Base-by-base conservation (phyloP, 37 sponge, comb jelly and placozoan genomes). In the Diacarnus erythraeanus region DNA sequence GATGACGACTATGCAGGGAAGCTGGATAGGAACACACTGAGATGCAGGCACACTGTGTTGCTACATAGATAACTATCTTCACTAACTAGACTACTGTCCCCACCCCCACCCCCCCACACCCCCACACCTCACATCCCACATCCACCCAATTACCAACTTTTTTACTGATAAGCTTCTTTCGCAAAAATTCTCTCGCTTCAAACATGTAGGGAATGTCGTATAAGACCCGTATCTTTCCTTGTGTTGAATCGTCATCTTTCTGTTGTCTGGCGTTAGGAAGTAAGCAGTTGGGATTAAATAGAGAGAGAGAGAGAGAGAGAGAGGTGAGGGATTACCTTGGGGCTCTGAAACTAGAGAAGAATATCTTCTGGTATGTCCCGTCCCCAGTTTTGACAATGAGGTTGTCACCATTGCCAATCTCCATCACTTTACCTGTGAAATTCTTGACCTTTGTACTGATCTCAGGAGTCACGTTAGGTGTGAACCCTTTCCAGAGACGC, bases 121-220 rank as follows among this genome's bases (percentile, higher is more conserved):
- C 6, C 6, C 18, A 10, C 60, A 4, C 6, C 60, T 59, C 60
- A 17, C 26, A 3, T 54, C 56, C 17, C 17, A 54, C 17, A 20
- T 20, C 17, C 56, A 54, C 56, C 18, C 63, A 37, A 22, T 12
- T 27, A 71, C 75, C 10, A 15, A 87, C 96, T 86, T 89, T 94
- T 73, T 94, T 96, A n/a, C 95, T 93, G 56, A 99, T 87, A 31
- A 99, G 85, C 56, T 92, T 88, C 85, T 94, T 99, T 42, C 99
- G 75, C 33, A 99, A 81, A 74, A 96, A 99, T 61, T 99, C 99
- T 60, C 99, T 79, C 1, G 97, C 99, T 61, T 99, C 99, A 87
- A 96, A 99, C 86, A 99, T 87, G 80, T 94, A 99, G 3, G 99
- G 99, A 6, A 94, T 83, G 42, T 99, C 99, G 70, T 99, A 99